Conservation (phyloP, 2,888 invertebrate species). For the Ethmia dodecea region DNA sequence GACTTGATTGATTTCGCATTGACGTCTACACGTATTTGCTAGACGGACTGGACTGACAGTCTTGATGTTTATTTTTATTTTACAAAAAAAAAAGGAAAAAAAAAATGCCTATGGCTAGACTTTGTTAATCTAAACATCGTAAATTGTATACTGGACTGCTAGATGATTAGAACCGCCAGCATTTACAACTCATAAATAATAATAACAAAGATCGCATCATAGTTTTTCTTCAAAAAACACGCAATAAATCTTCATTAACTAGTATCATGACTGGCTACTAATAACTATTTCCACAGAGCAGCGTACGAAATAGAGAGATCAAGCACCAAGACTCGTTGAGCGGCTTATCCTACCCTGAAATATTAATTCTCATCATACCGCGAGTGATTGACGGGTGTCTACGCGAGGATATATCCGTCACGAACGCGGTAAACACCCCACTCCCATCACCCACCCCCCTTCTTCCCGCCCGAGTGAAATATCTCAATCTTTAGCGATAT, state of each 20-base stretch:
- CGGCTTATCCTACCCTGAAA: conserved; percentile 43
- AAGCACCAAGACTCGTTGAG: conserved; percentile 39
- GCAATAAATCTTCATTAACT: too few species aligned
- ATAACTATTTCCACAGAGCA: too few species aligned
- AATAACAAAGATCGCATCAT: too few species aligned
- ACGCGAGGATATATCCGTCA: conserved; percentile 73
- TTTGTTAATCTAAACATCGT: not conserved
- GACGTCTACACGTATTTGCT: conserved; percentile 55
- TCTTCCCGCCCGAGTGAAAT: conserved; percentile 49
- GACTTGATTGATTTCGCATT: conserved; percentile 73
- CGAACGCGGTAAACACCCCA: conserved; percentile 55
- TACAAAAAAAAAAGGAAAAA: not conserved
- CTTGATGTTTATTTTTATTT: conserved; percentile 26
- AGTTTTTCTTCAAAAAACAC: too few species aligned
- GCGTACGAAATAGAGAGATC: conserved; percentile 18
- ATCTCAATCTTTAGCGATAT: conserved; percentile 74
- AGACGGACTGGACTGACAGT: conserved; percentile 23
- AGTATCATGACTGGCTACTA: too few species aligned
- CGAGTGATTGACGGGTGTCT: conserved; percentile 72
- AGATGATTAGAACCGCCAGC: too few species aligned
- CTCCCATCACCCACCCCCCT: conserved; percentile 21
- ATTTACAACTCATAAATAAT: not conserved
- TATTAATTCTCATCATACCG: conserved; percentile 73
- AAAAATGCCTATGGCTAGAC: too few species aligned
- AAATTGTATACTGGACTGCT: too few species aligned